phyloP scores from a whole-genome alignment of 2,797 vertebrate species.

The Halcyon leucocephala region DNA sequence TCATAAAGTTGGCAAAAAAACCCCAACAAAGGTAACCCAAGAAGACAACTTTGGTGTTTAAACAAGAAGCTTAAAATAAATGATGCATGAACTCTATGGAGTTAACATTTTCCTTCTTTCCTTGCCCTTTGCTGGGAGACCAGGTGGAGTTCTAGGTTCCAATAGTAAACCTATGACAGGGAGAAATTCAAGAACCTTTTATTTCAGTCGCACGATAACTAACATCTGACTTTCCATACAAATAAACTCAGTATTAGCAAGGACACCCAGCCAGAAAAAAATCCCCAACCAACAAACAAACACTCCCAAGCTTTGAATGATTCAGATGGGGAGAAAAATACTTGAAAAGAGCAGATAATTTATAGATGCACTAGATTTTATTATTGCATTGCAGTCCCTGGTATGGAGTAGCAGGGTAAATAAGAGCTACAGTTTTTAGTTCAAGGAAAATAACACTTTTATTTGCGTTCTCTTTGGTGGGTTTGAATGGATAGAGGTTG shows the following conservation, averaged over 20 bases:
- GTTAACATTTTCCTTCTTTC: neutral
- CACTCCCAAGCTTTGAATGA: neutral
- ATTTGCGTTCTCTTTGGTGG: neutral
- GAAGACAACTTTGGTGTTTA: neutral
- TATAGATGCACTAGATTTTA: neutral
- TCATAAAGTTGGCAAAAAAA: fast-evolving
- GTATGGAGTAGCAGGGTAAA: neutral
- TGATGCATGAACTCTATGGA: neutral
- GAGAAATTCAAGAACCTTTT: neutral
- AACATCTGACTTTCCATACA: neutral
- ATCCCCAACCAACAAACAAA: too few species aligned
- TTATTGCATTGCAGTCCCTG: neutral
- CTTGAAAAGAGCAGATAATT: neutral
- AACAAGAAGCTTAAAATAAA: neutral
- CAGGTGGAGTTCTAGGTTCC: neutral
- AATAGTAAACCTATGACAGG: neutral
- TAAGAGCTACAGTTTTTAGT: neutral
- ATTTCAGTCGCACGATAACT: neutral
- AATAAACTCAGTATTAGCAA: neutral
- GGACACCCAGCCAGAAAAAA: neutral
- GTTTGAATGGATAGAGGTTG: neutral
- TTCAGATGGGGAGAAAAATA: neutral
- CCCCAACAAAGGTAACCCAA: neutral
- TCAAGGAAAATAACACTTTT: neutral
- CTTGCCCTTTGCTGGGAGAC: neutral